Base-by-base conservation (phyloP, 2,888 invertebrate genomes). In the Eremobia ochroleuca region DNA sequence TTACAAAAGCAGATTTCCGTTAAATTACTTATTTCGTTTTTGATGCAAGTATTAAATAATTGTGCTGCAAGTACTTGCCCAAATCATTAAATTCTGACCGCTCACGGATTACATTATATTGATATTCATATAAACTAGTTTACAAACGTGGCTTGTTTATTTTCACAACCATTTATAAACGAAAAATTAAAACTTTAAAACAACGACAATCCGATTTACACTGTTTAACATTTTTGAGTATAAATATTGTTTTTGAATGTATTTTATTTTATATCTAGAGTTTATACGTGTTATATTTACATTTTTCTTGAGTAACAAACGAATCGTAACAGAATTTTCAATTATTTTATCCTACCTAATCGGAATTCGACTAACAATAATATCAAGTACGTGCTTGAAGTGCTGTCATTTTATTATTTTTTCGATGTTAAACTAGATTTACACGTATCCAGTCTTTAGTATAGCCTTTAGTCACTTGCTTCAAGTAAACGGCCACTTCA, bases 111-210 rank as follows among this genome's bases (percentile, higher is more conserved):
- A 85, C 71, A 82, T 64, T 67, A 83, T 83, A 89, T 83, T 83
- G 85, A 81, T 89, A 88, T 80, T 67, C 55, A 89, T 89, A 87
- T 21, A 68, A 78, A 79, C 87, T 89, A 89, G 81, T 78, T 79
- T 90, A 89, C 77, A 83, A 83, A 81, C 64, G 66, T 86, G 88
- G 78, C 73, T 82, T 79, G 72, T 85, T 91, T 90, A 90, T 90
- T 90, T 80, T 94, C 94, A 94, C 94, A 94, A 94, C 94, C 94
- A 92, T 94, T 92, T 89, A 92, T 86, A 89, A 91, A 89, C 88
- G 85, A 85, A 92, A 93, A 91, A 77, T 79, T 82, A 77, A 77
- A 82, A 77, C n/a, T 79, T 76, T 28, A 79, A 84, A 82, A 77
- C 70, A 79, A 86, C 46, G 65, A 46, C 78, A 77, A 74, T 81